Evolutionary conservation across 2,113 vertebrate genomes (phyloP), one percentile per base, ranked within the genome.

Genomic region (Crocuta crocuta): DNA sequence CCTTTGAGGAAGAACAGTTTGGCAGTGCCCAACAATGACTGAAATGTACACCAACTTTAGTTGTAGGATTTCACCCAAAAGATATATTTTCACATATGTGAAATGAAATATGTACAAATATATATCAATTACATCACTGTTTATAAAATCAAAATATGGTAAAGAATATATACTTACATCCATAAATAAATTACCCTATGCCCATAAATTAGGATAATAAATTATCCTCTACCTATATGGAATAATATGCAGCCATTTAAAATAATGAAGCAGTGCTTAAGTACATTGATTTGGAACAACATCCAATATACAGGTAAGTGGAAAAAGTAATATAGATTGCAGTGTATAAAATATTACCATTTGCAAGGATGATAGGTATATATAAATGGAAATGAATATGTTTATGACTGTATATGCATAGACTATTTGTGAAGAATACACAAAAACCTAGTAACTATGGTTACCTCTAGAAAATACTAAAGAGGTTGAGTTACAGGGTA

Each of bases 21-120:
- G 31, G 58, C 43, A 31, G 17, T 31, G 35, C 12, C 43, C 33
- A 19, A 61, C 79, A 93, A 65, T 61, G 87, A 73, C 43, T 10
- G 50, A 88, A 85, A 80, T 55, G 21, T 31, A 24, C 39, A 53
- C 68, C 2, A 86, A 83, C 61, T 61, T n/a, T 71, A 65, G 58
- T 91, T 79, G 50, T 86, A 96, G 50, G 28, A 79, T 58, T 84
- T 86, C 63, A 88, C 93, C 28, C 43, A 91, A 94, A 96, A 94
- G 31, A 97, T 95, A 91, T 91, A 93, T 91, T 91, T 97, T 89
- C 87, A 93, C 19, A 79, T 74, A 39, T 61, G 79, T 79, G 78
- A 89, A 89, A 94, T 96, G n/a, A 96, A 95, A 91, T 3, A 82
- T 23, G 2, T 88, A 82, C 5, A 33, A 65, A 76, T 78, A 50